phyloP scores from a whole-genome alignment of 1,140 invertebrate species.

The Drosophila paulistorum region DNA sequence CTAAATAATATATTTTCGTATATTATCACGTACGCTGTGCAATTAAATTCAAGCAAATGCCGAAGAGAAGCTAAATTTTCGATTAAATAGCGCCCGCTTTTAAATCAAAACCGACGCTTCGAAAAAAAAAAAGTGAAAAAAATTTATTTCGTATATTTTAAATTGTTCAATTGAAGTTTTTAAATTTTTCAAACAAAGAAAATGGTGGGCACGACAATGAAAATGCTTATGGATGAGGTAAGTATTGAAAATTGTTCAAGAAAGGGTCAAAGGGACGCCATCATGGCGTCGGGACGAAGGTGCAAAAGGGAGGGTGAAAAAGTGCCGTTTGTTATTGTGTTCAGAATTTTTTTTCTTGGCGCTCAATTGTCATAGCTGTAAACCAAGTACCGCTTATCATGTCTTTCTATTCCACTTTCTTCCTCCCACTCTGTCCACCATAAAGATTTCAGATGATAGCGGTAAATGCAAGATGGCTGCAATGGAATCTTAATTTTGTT shows the following conservation, averaged over 20 bases:
- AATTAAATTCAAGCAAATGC: constrained; percentile 1
- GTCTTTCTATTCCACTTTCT: background rate
- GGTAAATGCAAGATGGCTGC: constrained; percentile 60
- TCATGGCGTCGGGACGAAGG: constrained; percentile 45
- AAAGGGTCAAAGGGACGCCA: constrained; percentile 45
- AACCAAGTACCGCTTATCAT: constrained; percentile 46
- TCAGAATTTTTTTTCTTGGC: constrained; percentile 42
- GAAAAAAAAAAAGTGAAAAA: background rate
- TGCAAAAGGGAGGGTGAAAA: constrained; percentile 35
- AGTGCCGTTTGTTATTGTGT: constrained; percentile 59
- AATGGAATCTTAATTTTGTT: background rate
- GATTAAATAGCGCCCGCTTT: constrained; percentile 19
- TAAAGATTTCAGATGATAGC: constrained; percentile 22
- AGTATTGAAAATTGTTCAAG: constrained; percentile 32
- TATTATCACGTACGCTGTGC: constrained; percentile 15
- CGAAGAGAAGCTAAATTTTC: constrained; percentile 12
- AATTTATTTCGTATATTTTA: constrained; percentile 14
- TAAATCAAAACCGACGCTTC: constrained; percentile 17
- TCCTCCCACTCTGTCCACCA: background rate
- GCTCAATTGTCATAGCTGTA: constrained; percentile 56
- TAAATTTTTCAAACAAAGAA: constrained; percentile 33
- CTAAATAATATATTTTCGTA: constrained; percentile 29
- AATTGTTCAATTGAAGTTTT: constrained; percentile 22
- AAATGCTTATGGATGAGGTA: constrained; percentile 71
- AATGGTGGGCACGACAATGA: constrained; percentile 63